phyloP scores from a whole-genome alignment of 2,888 invertebrate genomes.

The Lasioglossum malachurum region DNA sequence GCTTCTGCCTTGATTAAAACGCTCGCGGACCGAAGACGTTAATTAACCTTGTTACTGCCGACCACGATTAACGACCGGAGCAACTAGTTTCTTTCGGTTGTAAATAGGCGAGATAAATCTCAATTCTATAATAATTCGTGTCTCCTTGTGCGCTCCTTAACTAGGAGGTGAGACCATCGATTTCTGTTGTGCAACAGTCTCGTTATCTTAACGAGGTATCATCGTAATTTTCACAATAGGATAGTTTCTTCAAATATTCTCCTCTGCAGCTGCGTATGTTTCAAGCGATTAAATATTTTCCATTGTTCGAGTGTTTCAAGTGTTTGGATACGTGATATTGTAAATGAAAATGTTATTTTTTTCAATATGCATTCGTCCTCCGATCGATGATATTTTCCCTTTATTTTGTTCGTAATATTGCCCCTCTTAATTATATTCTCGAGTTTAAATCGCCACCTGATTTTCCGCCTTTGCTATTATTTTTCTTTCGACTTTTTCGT shows the following conservation, averaged over 20 bases:
- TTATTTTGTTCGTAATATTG: background rate
- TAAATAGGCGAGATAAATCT: constrained; percentile 39
- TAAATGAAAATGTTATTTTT: background rate
- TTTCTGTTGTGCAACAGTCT: background rate
- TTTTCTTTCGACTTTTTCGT: background rate
- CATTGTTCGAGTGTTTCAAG: background rate
- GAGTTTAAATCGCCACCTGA: background rate
- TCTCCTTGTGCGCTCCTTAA: background rate
- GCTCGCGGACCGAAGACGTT: constrained; percentile 47
- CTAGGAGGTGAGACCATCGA: background rate
- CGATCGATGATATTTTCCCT: background rate
- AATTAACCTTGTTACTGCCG: constrained; percentile 61
- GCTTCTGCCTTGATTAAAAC: constrained; percentile 53
- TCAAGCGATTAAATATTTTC: background rate
- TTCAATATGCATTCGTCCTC: background rate
- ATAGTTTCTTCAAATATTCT: background rate
- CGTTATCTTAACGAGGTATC: background rate
- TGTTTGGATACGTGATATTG: background rate
- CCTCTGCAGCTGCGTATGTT: background rate
- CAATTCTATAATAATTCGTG: constrained; percentile 20
- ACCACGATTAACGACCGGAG: constrained; percentile 41
- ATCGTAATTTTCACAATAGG: background rate
- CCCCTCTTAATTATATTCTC: background rate
- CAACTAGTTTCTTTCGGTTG: constrained; percentile 25
- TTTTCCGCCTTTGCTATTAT: background rate